Evolutionary conservation across 1,140 invertebrate genomes (phyloP), one percentile per base, ranked within the genome.

Genomic region (Notospermus geniculatus): DNA sequence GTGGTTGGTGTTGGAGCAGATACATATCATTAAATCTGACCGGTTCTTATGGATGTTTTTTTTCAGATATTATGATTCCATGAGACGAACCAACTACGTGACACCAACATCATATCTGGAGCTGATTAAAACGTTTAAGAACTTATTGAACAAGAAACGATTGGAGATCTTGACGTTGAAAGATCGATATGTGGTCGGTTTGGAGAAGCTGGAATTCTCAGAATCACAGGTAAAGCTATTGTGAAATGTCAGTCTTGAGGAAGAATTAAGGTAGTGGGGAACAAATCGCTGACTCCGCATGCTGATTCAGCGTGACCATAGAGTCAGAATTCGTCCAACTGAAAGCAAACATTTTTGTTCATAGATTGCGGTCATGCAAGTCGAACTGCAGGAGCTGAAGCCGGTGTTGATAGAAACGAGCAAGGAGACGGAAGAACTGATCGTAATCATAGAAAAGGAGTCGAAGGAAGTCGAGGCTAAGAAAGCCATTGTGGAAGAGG

Each of bases 111-210:
- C 78, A 2, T 82, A 81, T 67, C 69, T 82, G 39, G 77, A 80
- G 60, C 64, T 82, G 22, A 82, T 82, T 52, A 79, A 80, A 60
- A 80, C 78, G 50, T 82, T 81, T 60, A 81, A 81, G 59, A 76
- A 65, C 52, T 56, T 82, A 54, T 65, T 81, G 43, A 74, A 71
- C 32, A 75, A 78, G 64, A 81, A 82, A 64, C 57, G 77, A 54
- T 58, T 80, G 57, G 88, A 92, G 75, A 92, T 96, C 11, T 89
- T 88, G 0, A 84, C 85, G 1, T 83, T 91, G n/a, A 88, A 90
- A 57, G 88, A 87, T 69, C 84, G 79, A 65, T 80, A 83, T 65
- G 68, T 72, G 61, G 88, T 87, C 56, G 80, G 80, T 22, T 63
- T 82, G 39, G 77, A 81, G 55, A 81, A 82, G 63, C 69, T 82